Conservation (phyloP, 30 jellyfish, hydroid and myxozoan species). For the Chironex yamaguchii region DNA sequence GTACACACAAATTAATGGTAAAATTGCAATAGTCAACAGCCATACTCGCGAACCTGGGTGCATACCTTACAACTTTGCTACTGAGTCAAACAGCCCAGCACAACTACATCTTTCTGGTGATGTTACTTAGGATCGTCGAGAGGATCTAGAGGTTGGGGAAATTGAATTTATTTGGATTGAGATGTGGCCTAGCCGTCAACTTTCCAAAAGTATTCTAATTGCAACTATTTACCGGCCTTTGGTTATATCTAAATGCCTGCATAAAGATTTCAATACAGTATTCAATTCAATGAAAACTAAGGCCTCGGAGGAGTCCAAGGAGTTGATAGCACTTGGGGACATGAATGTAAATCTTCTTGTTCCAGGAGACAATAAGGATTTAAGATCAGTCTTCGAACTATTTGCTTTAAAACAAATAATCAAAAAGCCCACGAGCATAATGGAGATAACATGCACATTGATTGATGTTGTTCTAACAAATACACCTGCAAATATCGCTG, state of each 20-base stretch:
- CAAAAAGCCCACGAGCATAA: constrained; percentile 45
- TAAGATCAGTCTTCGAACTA: constrained; percentile 15
- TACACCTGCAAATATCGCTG: constrained; percentile 25
- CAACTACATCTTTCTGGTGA: constrained; percentile 60
- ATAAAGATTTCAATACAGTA: constrained; percentile 32
- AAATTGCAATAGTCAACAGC: too few species aligned
- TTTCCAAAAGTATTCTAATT: constrained; percentile 52
- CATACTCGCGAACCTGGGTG: too few species aligned
- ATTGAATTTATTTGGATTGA: constrained; percentile 31
- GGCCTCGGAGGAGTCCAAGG: constrained; percentile 66
- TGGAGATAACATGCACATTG: constrained; percentile 34
- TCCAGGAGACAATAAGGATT: constrained; percentile 29
- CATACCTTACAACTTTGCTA: too few species aligned
- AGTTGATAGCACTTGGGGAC: constrained; percentile 40
- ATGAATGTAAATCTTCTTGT: constrained; percentile 6
- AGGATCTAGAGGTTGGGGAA: constrained; percentile 70
- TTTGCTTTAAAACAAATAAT: constrained; percentile 46
- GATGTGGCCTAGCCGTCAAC: constrained; percentile 63
- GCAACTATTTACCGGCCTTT: constrained; percentile 67
- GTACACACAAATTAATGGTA: too few species aligned
- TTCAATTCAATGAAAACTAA: constrained; percentile 33
- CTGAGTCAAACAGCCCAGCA: too few species aligned
- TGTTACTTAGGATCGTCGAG: constrained; percentile 66
- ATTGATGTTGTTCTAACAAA: constrained; percentile 29
- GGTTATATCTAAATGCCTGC: constrained; percentile 59